Evolutionary conservation across 2,113 vertebrate genomes (phyloP).

Genomic region (Astatotilapia flaviijosephi): DNA sequence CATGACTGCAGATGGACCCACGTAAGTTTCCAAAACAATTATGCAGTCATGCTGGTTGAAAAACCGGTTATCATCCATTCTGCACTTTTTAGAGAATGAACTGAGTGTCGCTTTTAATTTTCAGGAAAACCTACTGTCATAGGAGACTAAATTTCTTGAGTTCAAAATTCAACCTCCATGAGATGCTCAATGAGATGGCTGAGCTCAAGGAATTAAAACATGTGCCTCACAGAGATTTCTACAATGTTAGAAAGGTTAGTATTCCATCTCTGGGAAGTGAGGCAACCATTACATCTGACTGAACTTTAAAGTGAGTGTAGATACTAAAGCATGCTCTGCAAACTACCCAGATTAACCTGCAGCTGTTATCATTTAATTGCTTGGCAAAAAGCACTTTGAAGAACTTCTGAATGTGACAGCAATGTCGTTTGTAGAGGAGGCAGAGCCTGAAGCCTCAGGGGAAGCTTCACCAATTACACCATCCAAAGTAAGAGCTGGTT

Average conservation of each 20-base stretch:
- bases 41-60: background rate
- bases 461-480: background rate
- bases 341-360: background rate
- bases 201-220: conserved; percentile 93
- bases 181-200: conserved; percentile 96
- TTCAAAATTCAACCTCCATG: conserved; percentile 94
- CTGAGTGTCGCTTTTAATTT: background rate
- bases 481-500: background rate
- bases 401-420: background rate
- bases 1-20: conserved; percentile 92
- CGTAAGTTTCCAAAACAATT: conserved; percentile 71
- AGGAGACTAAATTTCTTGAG: conserved; percentile 90
- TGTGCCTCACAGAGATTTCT: conserved; percentile 94
- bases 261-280: background rate
- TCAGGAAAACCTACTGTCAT: conserved; percentile 95
- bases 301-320: background rate
- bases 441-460: background rate
- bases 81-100: background rate
- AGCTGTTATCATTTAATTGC: background rate
- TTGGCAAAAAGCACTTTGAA: background rate
- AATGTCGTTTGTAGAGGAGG: background rate
- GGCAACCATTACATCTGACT: background rate
- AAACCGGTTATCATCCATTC: background rate
- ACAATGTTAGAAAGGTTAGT: conserved; percentile 95
- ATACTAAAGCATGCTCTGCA: background rate